Base-by-base conservation (phyloP, 2,888 invertebrate species). In the Mamestra brassicae region DNA sequence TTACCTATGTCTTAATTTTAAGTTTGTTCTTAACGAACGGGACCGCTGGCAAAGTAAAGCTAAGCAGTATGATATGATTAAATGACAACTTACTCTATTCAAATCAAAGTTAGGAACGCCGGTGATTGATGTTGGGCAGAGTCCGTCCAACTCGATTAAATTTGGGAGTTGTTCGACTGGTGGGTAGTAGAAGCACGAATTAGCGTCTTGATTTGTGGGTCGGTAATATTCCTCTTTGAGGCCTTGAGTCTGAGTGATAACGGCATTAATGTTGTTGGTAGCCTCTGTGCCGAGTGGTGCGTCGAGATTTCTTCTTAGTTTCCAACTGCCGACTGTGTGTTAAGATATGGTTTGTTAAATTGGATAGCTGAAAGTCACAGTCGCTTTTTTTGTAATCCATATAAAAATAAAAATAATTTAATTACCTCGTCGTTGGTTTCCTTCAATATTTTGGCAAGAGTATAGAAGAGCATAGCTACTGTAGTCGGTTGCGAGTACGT, bases 311-410 rank as follows among this genome's bases (percentile, higher is more conserved):
- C 94, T 91, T 72, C 96, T 95, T 0, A 96, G 86, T 74, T 94
- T 94, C 96, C 96, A 96, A 81, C 96, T 96, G 85, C 89, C 88
- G 0, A 96, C 96, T 96, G 89, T 13, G 80, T 17, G 17, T 17
- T 58, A 62, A 52, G 36, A 69, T 36, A 84, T 64, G 42, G n/a
- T 71, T 58, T 17, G 15, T 5, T 47, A 47, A 58, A 42, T 52
- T 68, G 26, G 55, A 1, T 11, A 4, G 36, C 10, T 26, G 4
- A 15, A 45, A 60, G 26, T 36, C 65, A 82, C 96, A 95, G 76
- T 26, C 26, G 26, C 26, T 26, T 26, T 96, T 95, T 95, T 95
- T 4, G 26, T 26, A 26, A 89, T 60, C 5, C 34, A 11, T 4
- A 4, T 17, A 36, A 34, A 38, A 71, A 11, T 3, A 6, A 47